Conservation (phyloP, 2,888 invertebrate species). For the Prenolepis imparis region DNA sequence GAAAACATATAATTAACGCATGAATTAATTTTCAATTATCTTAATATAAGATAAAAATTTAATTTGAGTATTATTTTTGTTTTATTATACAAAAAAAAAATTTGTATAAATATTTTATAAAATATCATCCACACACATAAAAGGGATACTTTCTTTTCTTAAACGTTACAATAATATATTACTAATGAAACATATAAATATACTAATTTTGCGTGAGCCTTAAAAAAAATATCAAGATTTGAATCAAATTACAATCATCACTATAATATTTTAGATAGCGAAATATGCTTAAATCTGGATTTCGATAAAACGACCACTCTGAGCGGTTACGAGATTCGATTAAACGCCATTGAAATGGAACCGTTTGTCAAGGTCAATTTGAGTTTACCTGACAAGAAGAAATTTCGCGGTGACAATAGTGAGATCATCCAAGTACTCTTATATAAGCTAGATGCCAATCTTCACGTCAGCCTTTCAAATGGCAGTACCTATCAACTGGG, state of each 20-base stretch:
- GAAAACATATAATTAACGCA: not conserved
- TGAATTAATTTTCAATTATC: not conserved
- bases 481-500: constrained; percentile 57
- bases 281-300: constrained; percentile 61
- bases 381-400: constrained; percentile 33
- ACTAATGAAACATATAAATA: not conserved
- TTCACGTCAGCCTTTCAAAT: constrained; percentile 51
- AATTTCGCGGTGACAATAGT: constrained; percentile 70
- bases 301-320: constrained; percentile 68
- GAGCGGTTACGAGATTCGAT: constrained; percentile 65
- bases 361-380: constrained; percentile 61
- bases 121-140: not conserved
- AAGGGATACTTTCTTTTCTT: not conserved
- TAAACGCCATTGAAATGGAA: constrained; percentile 64
- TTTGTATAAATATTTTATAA: not conserved
- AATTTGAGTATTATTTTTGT: not conserved
- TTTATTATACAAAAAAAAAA: too few relatives aligned
- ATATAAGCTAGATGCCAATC: constrained; percentile 61
- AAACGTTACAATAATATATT: not conserved
- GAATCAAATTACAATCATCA: not conserved
- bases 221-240: not conserved
- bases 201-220: not conserved
- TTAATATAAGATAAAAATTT: not conserved
- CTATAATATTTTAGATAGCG: constrained; percentile 42
- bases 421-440: constrained; percentile 67